Evolutionary conservation across 2,888 invertebrate genomes (phyloP), one percentile per base, ranked within the genome.

Genomic region (Drosophila fungiperda): DNA sequence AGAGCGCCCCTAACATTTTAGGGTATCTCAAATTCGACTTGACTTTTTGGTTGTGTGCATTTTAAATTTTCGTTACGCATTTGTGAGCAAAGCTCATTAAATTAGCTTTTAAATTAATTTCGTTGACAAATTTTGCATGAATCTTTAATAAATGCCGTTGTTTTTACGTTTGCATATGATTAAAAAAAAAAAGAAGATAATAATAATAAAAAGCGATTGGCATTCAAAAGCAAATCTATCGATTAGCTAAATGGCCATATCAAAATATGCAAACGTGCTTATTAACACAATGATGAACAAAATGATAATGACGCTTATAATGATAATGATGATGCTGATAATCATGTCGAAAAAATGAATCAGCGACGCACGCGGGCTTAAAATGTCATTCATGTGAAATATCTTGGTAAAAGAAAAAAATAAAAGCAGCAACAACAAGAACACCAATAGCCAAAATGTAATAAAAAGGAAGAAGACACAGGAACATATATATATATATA

Each of bases 341-440:
- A 65, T 7, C 36, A 62, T 40, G 36, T n/a, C 6, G 52, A 48
- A 55, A 74, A 36, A 73, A 71, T 76, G 71, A 76, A 76, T 71
- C 76, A 70, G 67, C 61, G 20, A 20, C 45, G 45, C 45, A 45
- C 45, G 35, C 55, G 52, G 54, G 61, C 71, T 62, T 49, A 32
- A 80, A 76, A 65, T 81, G 81, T 81, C 80, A 73, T 53, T 68
- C 76, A 76, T 68, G 76, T 71, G 76, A 78, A 73, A 71, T 53
- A 45, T 80, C 63, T 48, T 42, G 55, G 60, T 61, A 32, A 54
- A 42, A 35, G 66, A 45, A 45, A 45, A 3, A 7, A 8, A 20
- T 2, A 64, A 58, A 58, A 54, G 36, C 49, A 57, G 57, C 54
- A 55, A 45, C n/a, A 65, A 55, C 45, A 62, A 61, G 64, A 64